phyloP scores from a whole-genome alignment of 1,140 invertebrate species.

The Cheumatopsyche charites region DNA sequence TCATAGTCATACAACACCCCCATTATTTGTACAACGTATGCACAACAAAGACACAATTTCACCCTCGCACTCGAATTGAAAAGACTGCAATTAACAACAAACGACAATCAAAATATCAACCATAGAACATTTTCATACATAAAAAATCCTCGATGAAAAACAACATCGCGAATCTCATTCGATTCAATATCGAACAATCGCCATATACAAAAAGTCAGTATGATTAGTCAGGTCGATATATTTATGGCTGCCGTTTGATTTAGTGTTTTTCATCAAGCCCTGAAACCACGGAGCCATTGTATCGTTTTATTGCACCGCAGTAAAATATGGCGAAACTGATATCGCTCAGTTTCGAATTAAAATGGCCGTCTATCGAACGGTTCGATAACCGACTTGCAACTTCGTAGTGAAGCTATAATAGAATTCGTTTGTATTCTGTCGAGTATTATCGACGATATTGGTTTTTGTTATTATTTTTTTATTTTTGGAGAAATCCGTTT shows the following conservation, averaged over 20 bases:
- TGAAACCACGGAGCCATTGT: constrained; percentile 21
- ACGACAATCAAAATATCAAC: constrained; percentile 25
- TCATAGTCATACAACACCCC: constrained; percentile 5
- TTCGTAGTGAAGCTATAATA: too few relatives aligned
- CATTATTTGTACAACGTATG: constrained; percentile 21
- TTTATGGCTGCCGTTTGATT: constrained; percentile 44
- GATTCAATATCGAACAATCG: constrained; percentile 37
- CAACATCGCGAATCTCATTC: background rate
- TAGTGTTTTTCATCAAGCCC: constrained; percentile 44
- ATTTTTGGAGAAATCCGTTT: too few relatives aligned
- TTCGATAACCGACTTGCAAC: too few relatives aligned
- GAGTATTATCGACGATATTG: too few relatives aligned
- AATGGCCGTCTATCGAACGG: too few relatives aligned
- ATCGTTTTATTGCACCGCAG: constrained; percentile 25
- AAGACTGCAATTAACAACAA: constrained; percentile 28
- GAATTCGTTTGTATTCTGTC: too few relatives aligned
- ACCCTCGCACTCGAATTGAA: constrained; percentile 28
- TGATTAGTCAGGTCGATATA: constrained; percentile 39
- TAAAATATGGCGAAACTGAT: constrained; percentile 28
- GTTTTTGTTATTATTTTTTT: too few relatives aligned
- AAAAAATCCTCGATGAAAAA: background rate
- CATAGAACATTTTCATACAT: background rate
- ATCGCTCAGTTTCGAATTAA: background rate
- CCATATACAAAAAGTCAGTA: constrained; percentile 39
- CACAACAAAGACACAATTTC: constrained; percentile 1